Conservation (phyloP, 2,797 vertebrate genomes). For the Gymnothorax javanicus region DNA sequence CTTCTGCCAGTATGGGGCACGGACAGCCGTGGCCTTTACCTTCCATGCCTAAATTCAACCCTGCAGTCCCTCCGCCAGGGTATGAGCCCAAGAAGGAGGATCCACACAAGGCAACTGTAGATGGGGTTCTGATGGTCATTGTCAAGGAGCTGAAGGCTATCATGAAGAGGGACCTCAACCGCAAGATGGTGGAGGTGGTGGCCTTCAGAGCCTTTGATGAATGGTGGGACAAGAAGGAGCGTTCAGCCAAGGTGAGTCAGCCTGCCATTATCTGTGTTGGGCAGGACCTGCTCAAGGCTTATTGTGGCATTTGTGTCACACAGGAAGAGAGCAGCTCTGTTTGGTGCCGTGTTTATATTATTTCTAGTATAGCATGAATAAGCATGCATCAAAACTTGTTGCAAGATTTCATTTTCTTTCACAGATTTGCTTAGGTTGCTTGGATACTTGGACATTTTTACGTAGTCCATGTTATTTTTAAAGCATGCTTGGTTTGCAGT, state of each 20-base stretch:
- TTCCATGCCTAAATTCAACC: constrained; percentile 90
- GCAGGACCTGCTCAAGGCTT: background rate
- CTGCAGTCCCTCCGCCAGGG: constrained; percentile 91
- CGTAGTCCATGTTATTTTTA: background rate
- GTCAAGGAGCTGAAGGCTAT: constrained; percentile 97
- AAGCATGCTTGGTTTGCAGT: background rate
- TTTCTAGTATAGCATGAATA: background rate
- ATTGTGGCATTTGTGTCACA: background rate
- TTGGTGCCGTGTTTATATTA: background rate
- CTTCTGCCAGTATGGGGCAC: constrained; percentile 60
- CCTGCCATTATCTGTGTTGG: background rate
- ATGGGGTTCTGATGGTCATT: constrained; percentile 91
- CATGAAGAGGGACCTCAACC: constrained; percentile 97
- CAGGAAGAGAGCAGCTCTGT: background rate
- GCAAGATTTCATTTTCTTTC: background rate
- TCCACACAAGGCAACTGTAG: constrained; percentile 95
- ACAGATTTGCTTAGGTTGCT: background rate
- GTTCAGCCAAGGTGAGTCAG: constrained; percentile 86
- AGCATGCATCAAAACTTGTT: background rate
- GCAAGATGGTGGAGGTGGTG: constrained; percentile 98
- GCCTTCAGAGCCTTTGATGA: constrained; percentile 96
- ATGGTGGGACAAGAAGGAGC: constrained; percentile 98
- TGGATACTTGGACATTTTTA: background rate
- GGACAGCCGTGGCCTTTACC: constrained; percentile 87
- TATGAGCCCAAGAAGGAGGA: constrained; percentile 94